Percentiles rank a stretch among this genome's conserved stretches.
These are phyloP conservation scores for Propithecus perrieri DNA, from an alignment of 2,797 vertebrate species.

Conservation along the genomic window DNA sequence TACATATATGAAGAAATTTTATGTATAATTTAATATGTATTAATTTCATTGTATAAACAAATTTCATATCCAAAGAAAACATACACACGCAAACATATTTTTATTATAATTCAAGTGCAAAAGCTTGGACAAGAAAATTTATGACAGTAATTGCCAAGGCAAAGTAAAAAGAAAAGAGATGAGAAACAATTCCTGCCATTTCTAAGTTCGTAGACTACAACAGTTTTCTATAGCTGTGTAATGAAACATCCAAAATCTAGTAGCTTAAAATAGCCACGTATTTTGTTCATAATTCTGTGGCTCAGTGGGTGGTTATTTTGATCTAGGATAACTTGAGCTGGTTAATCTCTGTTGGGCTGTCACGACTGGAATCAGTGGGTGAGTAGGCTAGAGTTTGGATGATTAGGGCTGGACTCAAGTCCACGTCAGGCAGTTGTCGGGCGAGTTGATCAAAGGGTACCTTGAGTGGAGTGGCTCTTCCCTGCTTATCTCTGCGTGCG, in stretches of 20 bases:
- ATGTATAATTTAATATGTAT: background rate
- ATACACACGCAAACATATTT: background rate
- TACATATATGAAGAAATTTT: background rate
- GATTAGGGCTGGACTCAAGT: background rate
- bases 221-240: background rate
- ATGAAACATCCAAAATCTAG: background rate
- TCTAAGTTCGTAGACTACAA: background rate
- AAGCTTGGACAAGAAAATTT: background rate
- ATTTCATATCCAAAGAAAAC: background rate
- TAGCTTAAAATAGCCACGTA: background rate
- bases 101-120: conserved; percentile 13
- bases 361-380: background rate
- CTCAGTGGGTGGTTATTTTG: background rate
- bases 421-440: too few relatives aligned
- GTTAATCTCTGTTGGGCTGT: background rate
- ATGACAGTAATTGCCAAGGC: background rate
- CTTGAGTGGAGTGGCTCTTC: background rate
- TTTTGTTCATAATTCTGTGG: background rate
- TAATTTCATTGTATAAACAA: background rate
- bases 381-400: background rate
- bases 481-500: background rate
- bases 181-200: conserved; percentile 3
- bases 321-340: background rate
- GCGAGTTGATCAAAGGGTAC: background rate
- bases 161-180: background rate